These are phyloP conservation scores for Odontamblyopus rebecca DNA, from an alignment of 2,797 vertebrate genomes.

Conservation along the genomic window DNA sequence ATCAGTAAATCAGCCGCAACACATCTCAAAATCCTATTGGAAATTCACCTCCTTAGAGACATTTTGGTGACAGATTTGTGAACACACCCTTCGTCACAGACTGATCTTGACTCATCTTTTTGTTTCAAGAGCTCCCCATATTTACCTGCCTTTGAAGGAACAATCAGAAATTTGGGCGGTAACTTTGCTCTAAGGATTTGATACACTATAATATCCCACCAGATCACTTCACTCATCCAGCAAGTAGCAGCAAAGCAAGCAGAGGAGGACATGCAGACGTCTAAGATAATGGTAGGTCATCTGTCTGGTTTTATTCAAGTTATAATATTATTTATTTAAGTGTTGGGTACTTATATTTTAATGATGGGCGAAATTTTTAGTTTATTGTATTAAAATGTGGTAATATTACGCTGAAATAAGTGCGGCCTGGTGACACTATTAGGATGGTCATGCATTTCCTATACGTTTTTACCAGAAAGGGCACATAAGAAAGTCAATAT, in stretches of 20 bases:
- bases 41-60: neutral
- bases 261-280: conserved; percentile 27
- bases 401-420: neutral
- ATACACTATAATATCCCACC: conserved; percentile 14
- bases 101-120: conserved; percentile 58
- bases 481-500: neutral
- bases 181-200: conserved; percentile 25
- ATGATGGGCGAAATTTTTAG: neutral
- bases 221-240: conserved; percentile 21
- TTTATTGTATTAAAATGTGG: neutral
- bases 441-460: too few species aligned
- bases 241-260: conserved; percentile 23
- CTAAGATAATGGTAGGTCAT: conserved; percentile 60
- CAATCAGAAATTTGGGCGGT: conserved; percentile 46
- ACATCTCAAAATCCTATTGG: neutral
- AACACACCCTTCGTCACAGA: conserved; percentile 49
- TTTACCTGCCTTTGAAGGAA: neutral
- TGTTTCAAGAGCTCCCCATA: conserved; percentile 23
- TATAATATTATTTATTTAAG: neutral
- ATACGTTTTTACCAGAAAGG: neutral
- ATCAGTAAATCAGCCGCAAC: neutral
- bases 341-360: neutral
- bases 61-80: neutral
- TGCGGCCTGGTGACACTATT: neutral
- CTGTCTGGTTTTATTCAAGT: neutral